Conservation (phyloP, 2,113 vertebrate genomes). For the Macrotis lagotis region DNA sequence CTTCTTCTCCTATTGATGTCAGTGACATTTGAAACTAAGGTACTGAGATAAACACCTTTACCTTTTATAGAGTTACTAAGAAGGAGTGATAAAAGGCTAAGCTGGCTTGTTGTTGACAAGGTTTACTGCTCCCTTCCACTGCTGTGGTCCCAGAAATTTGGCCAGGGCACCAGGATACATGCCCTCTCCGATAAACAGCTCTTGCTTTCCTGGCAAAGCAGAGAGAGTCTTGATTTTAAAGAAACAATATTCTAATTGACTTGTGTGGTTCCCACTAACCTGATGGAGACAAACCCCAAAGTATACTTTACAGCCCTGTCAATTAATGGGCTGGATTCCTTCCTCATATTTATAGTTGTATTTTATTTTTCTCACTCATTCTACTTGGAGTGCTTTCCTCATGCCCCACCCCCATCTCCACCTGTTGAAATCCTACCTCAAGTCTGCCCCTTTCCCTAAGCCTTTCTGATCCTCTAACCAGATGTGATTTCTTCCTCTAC, state of each 20-base stretch:
- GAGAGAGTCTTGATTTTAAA: background rate
- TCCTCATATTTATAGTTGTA: background rate
- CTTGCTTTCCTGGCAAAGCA: background rate
- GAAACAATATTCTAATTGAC: background rate
- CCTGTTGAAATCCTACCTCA: background rate
- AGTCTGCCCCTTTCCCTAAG: background rate
- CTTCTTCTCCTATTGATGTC: constrained; percentile 60
- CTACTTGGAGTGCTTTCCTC: background rate
- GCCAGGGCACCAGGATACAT: background rate
- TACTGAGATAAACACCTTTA: background rate
- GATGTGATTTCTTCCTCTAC: background rate
- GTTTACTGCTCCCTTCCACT: background rate
- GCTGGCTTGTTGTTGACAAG: constrained; percentile 43
- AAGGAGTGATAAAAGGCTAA: constrained; percentile 32
- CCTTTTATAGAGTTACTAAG: constrained; percentile 30
- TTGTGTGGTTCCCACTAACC: background rate
- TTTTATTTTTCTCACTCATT: background rate
- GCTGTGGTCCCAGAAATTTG: background rate
- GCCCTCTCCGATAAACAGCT: background rate
- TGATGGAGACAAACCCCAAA: background rate
- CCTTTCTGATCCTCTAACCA: background rate
- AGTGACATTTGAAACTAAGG: constrained; percentile 63
- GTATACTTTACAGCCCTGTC: background rate
- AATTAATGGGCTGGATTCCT: background rate
- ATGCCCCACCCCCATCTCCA: background rate